phyloP scores from a whole-genome alignment of 2,888 invertebrate genomes.

The Philhelius pedissequus region DNA sequence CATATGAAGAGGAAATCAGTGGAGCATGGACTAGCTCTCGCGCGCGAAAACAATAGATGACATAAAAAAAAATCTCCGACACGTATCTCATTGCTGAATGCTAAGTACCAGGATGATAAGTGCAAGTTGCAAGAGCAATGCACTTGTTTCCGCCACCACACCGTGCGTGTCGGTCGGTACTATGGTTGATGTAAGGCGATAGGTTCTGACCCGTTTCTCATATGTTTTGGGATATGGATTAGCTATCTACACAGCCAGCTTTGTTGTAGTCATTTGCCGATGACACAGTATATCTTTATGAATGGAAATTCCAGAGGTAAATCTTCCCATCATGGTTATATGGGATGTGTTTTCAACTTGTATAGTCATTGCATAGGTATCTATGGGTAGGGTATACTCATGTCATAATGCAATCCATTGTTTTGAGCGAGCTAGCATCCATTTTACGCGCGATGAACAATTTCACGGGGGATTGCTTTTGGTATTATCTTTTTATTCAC shows the following conservation, averaged over 20 bases:
- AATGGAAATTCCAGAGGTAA: constrained; percentile 50
- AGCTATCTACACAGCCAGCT: neutral
- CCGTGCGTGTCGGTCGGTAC: no score
- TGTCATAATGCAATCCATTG: constrained; percentile 56
- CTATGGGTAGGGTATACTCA: no score
- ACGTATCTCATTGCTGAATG: constrained; percentile 44
- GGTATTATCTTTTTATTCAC: constrained; percentile 51
- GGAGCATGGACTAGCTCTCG: constrained; percentile 26
- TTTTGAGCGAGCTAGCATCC: neutral
- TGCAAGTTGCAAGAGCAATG: constrained; percentile 21
- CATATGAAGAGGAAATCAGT: constrained; percentile 23
- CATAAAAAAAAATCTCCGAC: constrained; percentile 58
- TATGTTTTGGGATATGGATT: constrained; percentile 59
- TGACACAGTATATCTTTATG: neutral
- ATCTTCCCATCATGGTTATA: constrained; percentile 48
- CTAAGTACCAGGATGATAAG: constrained; percentile 18
- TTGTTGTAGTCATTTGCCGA: neutral
- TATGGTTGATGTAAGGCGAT: constrained; percentile 54
- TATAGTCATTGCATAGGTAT: neutral
- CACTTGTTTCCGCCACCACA: neutral
- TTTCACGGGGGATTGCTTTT: constrained; percentile 49
- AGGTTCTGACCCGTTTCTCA: constrained; percentile 62
- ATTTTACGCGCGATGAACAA: constrained; percentile 34
- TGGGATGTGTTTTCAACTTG: neutral
- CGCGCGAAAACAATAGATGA: constrained; percentile 53